These are phyloP conservation scores for Barnardius zonarius DNA, from an alignment of 2,113 vertebrate species.

Conservation along the genomic window DNA sequence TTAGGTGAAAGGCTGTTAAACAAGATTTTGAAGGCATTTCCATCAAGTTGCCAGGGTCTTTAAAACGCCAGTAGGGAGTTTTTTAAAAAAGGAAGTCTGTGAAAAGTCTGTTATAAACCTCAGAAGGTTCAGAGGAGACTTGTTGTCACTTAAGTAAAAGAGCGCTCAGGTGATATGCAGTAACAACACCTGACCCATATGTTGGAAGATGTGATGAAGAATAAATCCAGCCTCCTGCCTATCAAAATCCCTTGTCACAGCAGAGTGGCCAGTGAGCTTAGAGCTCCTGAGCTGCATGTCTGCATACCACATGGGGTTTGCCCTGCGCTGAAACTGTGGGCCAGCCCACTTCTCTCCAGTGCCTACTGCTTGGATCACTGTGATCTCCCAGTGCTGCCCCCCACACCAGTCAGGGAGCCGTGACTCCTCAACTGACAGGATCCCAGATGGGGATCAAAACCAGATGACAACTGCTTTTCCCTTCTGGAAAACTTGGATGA, in stretches of 20 bases:
- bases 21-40: neutral
- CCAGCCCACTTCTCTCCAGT: neutral
- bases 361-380: neutral
- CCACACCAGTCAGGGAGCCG: neutral
- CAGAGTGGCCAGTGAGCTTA: neutral
- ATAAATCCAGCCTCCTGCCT: neutral
- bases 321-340: rapidly evolving
- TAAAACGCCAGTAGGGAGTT: neutral
- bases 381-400: neutral
- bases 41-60: neutral
- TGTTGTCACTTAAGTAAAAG: neutral
- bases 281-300: neutral
- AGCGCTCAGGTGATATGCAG: neutral
- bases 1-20: conserved; percentile 19
- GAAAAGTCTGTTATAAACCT: neutral
- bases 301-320: neutral
- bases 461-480: neutral
- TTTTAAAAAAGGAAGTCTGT: neutral
- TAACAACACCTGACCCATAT: neutral
- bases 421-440: neutral
- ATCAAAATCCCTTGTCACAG: neutral
- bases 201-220: neutral
- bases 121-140: neutral
- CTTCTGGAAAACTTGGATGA: neutral
- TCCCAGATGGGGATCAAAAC: neutral